Percentiles rank a stretch among this genome's conserved stretches.
These are phyloP conservation scores for Drosophila pegasa DNA, from an alignment of 2,888 invertebrate species.

Conservation along the genomic window DNA sequence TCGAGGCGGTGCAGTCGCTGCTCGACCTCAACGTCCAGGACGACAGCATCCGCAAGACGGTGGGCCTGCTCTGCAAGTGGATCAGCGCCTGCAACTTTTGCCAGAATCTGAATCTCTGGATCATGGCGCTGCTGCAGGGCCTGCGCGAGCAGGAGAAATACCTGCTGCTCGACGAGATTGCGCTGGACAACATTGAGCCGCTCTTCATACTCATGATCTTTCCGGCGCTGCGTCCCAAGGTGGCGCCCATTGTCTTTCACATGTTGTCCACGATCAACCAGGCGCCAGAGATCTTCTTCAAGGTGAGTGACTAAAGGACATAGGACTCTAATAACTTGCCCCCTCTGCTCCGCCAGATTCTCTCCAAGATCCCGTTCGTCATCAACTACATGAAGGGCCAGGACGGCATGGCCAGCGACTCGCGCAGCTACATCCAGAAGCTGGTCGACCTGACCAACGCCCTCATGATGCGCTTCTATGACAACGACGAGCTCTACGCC, in stretches of 20 bases:
- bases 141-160: conserved; percentile 87
- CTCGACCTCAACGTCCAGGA: conserved; percentile 73
- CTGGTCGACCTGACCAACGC: conserved; percentile 87
- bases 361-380: conserved; percentile 86
- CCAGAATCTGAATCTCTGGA: conserved; percentile 88
- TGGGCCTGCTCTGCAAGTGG: conserved; percentile 90
- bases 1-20: conserved; percentile 80
- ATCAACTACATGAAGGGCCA: conserved; percentile 87
- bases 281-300: conserved; percentile 87
- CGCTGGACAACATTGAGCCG: conserved; percentile 87
- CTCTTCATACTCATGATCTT: conserved; percentile 87
- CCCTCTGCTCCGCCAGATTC: conserved; percentile 38
- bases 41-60: conserved; percentile 87
- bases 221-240: conserved; percentile 86
- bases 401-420: conserved; percentile 86
- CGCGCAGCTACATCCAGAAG: conserved; percentile 86
- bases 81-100: conserved; percentile 88
- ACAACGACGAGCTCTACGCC: conserved; percentile 85
- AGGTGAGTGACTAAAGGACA: conserved; percentile 82
- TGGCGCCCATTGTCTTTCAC: conserved; percentile 88
- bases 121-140: conserved; percentile 88
- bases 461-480: conserved; percentile 86
- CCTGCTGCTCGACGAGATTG: conserved; percentile 87
- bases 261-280: conserved; percentile 88
- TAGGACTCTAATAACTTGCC: not conserved